phyloP scores from a whole-genome alignment of 2,113 vertebrate genomes.

The Myrmecobius fasciatus region DNA sequence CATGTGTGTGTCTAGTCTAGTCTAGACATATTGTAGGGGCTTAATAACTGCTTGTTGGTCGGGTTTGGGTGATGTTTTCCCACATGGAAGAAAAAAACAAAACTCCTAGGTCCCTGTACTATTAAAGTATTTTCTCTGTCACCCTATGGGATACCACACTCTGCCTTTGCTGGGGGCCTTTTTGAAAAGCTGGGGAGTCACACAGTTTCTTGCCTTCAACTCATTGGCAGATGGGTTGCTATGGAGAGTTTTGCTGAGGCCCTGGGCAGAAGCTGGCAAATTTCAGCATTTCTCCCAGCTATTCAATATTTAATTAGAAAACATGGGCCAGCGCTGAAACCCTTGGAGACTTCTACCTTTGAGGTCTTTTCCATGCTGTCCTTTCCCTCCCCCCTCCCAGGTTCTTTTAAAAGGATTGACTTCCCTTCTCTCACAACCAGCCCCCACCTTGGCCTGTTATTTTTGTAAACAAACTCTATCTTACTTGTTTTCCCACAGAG shows the following conservation, averaged over 20 bases:
- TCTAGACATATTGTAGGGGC: neutral
- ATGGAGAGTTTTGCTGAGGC: conserved; percentile 4
- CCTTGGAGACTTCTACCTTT: neutral
- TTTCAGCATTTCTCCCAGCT: neutral
- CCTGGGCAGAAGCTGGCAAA: neutral
- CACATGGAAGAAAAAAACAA: neutral
- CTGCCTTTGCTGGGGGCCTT: conserved; percentile 2
- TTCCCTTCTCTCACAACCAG: neutral
- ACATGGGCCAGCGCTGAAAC: neutral
- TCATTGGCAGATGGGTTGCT: conserved; percentile 3
- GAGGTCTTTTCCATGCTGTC: neutral
- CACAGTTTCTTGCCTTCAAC: conserved; percentile 1
- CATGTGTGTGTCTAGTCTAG: neutral
- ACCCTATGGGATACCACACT: neutral
- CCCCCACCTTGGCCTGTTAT: neutral
- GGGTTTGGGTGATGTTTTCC: neutral
- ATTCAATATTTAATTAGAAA: conserved; percentile 7
- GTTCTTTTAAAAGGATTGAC: neutral
- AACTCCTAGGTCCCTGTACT: neutral
- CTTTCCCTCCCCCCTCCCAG: neutral
- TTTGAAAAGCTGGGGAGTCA: neutral
- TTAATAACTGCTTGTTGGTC: neutral
- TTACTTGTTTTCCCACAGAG: neutral
- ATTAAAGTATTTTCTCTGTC: neutral
- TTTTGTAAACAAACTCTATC: neutral